These are phyloP conservation scores for Nebria brevicollis DNA, from an alignment of 2,888 invertebrate genomes.

Conservation along the genomic window DNA sequence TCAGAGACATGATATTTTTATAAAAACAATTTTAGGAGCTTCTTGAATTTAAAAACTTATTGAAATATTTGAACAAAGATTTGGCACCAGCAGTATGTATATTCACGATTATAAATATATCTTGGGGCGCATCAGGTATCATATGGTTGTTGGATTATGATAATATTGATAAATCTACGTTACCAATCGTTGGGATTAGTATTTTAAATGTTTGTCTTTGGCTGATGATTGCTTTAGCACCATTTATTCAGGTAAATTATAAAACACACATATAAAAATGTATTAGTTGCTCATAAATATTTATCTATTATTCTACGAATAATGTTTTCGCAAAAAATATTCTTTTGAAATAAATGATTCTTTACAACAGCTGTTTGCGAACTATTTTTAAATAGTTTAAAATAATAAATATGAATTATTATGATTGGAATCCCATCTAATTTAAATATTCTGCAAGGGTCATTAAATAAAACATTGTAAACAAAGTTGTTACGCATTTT, in stretches of 20 bases:
- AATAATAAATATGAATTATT: too few species aligned
- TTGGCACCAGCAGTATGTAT: conserved; percentile 81
- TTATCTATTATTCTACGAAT: too few species aligned
- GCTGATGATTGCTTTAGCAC: conserved; percentile 72
- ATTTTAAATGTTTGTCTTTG: conserved; percentile 72
- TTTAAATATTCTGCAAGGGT: background rate
- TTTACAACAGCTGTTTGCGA: too few species aligned
- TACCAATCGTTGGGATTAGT: conserved; percentile 70
- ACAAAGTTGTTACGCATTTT: background rate
- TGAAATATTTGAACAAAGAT: conserved; percentile 81
- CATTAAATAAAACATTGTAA: background rate
- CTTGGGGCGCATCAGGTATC: conserved; percentile 77
- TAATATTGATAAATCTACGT: conserved; percentile 68
- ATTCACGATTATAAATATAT: conserved; percentile 78
- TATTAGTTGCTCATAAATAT: background rate
- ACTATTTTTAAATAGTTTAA: too few species aligned
- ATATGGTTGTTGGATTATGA: conserved; percentile 74
- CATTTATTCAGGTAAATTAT: conserved; percentile 75
- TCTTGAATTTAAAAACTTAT: conserved; percentile 79
- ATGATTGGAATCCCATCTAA: too few species aligned
- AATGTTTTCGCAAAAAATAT: too few species aligned
- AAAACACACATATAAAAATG: background rate
- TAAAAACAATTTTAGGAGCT: conserved; percentile 70
- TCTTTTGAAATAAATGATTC: too few species aligned
- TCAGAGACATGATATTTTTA: background rate